A percentile compares a stretch with the other conserved stretches of the same genome.
phyloP scores from a whole-genome alignment of 1,140 invertebrate species.

The Drosophila pallidifrons region DNA sequence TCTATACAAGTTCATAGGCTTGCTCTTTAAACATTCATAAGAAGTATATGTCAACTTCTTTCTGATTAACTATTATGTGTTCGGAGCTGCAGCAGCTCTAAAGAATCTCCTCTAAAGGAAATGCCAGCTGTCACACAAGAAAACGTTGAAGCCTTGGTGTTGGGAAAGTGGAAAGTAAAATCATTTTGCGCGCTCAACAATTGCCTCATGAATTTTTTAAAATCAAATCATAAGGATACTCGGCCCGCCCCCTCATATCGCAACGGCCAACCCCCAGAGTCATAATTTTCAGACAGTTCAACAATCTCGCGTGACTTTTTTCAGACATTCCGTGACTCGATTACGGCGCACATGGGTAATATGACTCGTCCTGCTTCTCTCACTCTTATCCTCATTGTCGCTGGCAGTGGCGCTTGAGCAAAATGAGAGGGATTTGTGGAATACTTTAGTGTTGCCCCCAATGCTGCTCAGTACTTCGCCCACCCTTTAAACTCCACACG shows the following conservation, averaged over 20 bases:
- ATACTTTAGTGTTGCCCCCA: neutral
- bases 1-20: neutral
- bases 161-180: conserved; percentile 11
- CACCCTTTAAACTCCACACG: conserved; percentile 46
- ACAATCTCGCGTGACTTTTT: conserved; percentile 75
- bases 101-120: conserved; percentile 6
- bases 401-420: conserved; percentile 7
- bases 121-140: conserved; percentile 27
- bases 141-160: neutral
- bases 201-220: conserved; percentile 75
- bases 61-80: conserved; percentile 30
- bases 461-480: neutral
- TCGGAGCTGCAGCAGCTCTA: neutral
- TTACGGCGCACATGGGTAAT: conserved; percentile 60
- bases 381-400: neutral
- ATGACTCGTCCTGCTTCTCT: conserved; percentile 52
- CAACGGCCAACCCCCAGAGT: conserved; percentile 48
- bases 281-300: conserved; percentile 76
- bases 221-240: conserved; percentile 67
- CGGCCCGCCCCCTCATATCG: conserved; percentile 38
- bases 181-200: conserved; percentile 64
- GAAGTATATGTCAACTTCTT: conserved; percentile 9
- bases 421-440: conserved; percentile 1
- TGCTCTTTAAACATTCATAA: conserved; percentile 12
- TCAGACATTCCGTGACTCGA: conserved; percentile 74